A percentile compares a stretch with the other conserved stretches of the same genome.
Evolutionary conservation across 2,113 vertebrate genomes (phyloP).

Genomic region (Charadrius vociferus): DNA sequence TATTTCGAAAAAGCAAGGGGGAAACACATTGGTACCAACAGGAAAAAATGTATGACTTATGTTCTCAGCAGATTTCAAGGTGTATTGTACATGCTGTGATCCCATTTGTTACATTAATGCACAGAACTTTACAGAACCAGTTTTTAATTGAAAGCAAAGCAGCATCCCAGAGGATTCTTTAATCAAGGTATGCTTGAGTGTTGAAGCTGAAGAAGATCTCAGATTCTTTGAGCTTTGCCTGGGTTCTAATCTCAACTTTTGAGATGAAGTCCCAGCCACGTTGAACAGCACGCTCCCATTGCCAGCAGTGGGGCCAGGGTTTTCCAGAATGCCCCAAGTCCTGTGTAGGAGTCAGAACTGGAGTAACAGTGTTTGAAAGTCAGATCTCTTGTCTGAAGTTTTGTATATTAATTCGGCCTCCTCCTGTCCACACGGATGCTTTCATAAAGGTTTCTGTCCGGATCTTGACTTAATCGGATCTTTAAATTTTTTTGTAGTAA

Average conservation of each 20-base stretch:
- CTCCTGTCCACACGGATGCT: background rate
- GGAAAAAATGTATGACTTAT: background rate
- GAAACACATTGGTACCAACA: conserved; percentile 24
- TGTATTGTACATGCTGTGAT: background rate
- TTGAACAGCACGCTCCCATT: background rate
- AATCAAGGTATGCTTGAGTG: background rate
- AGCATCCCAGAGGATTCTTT: background rate
- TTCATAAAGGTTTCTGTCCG: background rate
- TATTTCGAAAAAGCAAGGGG: background rate
- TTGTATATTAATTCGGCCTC: conserved; percentile 2
- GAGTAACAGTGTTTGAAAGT: conserved; percentile 20
- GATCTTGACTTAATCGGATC: background rate
- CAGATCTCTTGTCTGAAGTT: background rate
- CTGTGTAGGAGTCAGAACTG: background rate
- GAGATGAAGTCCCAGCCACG: background rate
- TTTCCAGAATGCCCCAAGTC: background rate
- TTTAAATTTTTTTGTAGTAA: background rate
- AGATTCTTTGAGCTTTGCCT: background rate
- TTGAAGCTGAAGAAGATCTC: background rate
- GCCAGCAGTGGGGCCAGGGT: background rate
- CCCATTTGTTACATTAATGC: background rate
- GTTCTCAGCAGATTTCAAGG: background rate
- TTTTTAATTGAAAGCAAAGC: background rate
- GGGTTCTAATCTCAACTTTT: background rate
- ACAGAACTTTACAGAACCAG: background rate